Evolutionary conservation across 2,113 vertebrate genomes (phyloP).

Genomic region (Podarcis raffonei): DNA sequence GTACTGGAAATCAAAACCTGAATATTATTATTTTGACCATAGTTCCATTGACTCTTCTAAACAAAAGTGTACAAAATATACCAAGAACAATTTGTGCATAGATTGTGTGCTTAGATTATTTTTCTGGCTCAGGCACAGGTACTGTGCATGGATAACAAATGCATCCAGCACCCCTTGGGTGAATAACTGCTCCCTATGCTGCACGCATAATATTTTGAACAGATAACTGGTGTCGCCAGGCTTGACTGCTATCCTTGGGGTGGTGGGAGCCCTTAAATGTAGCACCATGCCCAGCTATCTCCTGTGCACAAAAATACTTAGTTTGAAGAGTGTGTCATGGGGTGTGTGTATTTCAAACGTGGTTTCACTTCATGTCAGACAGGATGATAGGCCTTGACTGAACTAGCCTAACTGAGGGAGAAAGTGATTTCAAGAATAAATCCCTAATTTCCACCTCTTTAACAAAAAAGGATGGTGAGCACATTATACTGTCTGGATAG

Average conservation of each 20-base stretch:
- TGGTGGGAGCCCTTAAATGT: not conserved
- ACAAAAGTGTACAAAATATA: not conserved
- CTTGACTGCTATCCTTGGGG: not conserved
- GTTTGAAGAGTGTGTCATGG: not conserved
- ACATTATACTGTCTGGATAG: constrained; percentile 27
- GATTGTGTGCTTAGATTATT: not conserved
- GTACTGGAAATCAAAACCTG: constrained; percentile 50
- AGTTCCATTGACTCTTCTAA: constrained; percentile 39
- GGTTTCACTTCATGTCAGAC: constrained; percentile 40
- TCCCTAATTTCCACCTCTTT: constrained; percentile 48
- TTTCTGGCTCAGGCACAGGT: not conserved
- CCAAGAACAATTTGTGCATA: not conserved
- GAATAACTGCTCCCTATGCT: constrained; percentile 3
- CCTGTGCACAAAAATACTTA: not conserved
- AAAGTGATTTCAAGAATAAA: constrained; percentile 42
- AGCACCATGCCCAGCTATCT: constrained; percentile 8
- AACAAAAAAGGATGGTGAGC: constrained; percentile 36
- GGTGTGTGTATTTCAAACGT: constrained; percentile 26
- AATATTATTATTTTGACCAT: constrained; percentile 46
- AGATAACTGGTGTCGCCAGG: not conserved
- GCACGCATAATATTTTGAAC: not conserved
- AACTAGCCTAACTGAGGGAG: constrained; percentile 36
- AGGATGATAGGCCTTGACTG: constrained; percentile 51
- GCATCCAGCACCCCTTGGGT: not conserved
- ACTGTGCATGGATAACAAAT: not conserved